Evolutionary conservation across 2,113 vertebrate genomes (phyloP).

Genomic region (Myrmecobius fasciatus): DNA sequence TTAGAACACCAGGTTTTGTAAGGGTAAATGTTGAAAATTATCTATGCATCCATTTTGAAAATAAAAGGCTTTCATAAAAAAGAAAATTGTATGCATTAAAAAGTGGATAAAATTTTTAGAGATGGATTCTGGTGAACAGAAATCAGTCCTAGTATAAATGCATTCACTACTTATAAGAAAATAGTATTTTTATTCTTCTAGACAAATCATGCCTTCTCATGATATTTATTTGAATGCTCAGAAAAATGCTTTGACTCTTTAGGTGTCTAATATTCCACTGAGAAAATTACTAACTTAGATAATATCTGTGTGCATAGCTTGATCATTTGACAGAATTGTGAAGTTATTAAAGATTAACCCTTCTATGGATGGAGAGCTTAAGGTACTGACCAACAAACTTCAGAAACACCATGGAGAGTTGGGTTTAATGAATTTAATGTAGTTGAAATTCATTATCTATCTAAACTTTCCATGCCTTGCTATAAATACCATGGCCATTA

Average conservation of each 20-base stretch:
- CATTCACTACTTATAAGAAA: neutral
- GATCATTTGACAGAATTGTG: slow-evolving; percentile 20
- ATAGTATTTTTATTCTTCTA: neutral
- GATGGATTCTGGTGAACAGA: neutral
- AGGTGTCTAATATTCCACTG: neutral
- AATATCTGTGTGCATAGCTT: neutral
- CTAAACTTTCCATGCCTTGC: slow-evolving; percentile 4
- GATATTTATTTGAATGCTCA: neutral
- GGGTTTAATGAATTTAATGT: slow-evolving; percentile 18
- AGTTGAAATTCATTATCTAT: slow-evolving; percentile 2
- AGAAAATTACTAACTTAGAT: neutral
- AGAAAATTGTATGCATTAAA: neutral
- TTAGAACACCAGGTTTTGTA: too few species aligned
- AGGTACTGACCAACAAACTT: slow-evolving; percentile 23
- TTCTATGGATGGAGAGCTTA: slow-evolving; percentile 31
- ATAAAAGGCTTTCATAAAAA: too few species aligned
- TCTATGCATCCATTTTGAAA: too few species aligned
- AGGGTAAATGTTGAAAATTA: too few species aligned
- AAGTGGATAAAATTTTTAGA: neutral
- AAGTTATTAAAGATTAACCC: slow-evolving; percentile 31
- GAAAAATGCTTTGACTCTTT: neutral
- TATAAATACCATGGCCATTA: neutral
- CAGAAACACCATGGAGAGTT: slow-evolving; percentile 18
- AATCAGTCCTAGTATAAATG: neutral
- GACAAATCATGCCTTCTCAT: neutral